Base-by-base conservation (phyloP, 2,113 vertebrate species). In the Paralichthys olivaceus region DNA sequence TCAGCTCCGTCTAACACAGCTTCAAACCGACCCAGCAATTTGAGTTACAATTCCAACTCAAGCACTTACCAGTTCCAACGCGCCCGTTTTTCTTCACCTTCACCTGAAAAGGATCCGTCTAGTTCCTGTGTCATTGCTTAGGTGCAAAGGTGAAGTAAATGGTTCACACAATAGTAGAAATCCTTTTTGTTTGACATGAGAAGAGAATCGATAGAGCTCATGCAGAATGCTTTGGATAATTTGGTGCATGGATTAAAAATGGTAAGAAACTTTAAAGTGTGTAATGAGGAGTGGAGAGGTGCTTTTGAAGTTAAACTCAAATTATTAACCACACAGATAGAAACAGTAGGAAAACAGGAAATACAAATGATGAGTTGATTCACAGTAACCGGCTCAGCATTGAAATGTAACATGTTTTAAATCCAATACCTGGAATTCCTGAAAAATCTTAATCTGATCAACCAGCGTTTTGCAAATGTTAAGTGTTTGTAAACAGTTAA, bases 41-140 rank as follows among this genome's bases (percentile, higher is more conserved):
- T 12, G 5, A 14, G 13, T 0, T 2, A 68, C 20, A 5, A 0
- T 19, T 3, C 37, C 1, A 67, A 49, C 0, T 1, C 26, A 23
- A 7, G 14, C 19, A 3, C 37, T 1, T 51, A n/a, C 61, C 54
- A 45, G 3, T 54, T 22, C 59, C 0, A 0, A 25, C 1, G n/a
- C 1, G 2, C 13, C 7, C 0, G 2, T 22, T 47, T 6, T 9
- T 13, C 23, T 28, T 2, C 40, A 25, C 0, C 51, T 6, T 1
- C 12, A 4, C 1, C 57, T 19, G 1, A 26, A 32, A 73, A 73
- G 54, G 81, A 78, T 29, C 0, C 0, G 0, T 32, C 49, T 0
- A 23, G 84, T 56, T 37, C 78, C 13, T 91, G 90, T 26, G 68
- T 79, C 34, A 77, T 91, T 51, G 40, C 49, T 67, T 91, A 84